Conservation (phyloP, 2,888 invertebrate genomes). For the Myopa testacea region DNA sequence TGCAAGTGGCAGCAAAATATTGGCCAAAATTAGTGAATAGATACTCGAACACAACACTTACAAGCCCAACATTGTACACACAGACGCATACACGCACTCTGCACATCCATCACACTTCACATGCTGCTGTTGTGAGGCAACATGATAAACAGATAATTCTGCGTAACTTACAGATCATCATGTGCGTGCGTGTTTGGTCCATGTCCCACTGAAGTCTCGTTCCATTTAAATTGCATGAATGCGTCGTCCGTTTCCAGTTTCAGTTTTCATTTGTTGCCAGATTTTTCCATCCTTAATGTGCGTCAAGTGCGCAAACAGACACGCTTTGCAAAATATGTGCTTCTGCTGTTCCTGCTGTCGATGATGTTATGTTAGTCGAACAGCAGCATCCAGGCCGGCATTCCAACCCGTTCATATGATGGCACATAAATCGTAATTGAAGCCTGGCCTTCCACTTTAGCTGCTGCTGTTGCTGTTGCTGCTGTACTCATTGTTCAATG, state of each 20-base stretch:
- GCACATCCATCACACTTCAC: background rate
- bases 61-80: background rate
- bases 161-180: constrained; percentile 36
- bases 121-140: constrained; percentile 1
- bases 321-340: background rate
- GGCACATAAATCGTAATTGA: background rate
- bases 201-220: too few relatives aligned
- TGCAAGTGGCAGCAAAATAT: too few relatives aligned
- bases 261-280: background rate
- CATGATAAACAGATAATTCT: constrained; percentile 30
- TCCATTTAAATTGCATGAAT: too few relatives aligned
- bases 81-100: background rate
- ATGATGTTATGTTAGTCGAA: too few relatives aligned
- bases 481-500: background rate
- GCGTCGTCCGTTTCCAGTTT: too few relatives aligned
- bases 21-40: too few relatives aligned
- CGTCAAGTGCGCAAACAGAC: background rate
- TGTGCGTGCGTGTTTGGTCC: constrained; percentile 24
- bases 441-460: background rate
- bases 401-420: background rate
- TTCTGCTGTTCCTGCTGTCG: too few relatives aligned
- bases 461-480: background rate
- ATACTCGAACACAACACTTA: too few relatives aligned
- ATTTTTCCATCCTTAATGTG: background rate
- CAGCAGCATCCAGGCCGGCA: background rate